Conservation (phyloP, 2,888 invertebrate genomes). For the Aphelenchoides bicaudatus region DNA sequence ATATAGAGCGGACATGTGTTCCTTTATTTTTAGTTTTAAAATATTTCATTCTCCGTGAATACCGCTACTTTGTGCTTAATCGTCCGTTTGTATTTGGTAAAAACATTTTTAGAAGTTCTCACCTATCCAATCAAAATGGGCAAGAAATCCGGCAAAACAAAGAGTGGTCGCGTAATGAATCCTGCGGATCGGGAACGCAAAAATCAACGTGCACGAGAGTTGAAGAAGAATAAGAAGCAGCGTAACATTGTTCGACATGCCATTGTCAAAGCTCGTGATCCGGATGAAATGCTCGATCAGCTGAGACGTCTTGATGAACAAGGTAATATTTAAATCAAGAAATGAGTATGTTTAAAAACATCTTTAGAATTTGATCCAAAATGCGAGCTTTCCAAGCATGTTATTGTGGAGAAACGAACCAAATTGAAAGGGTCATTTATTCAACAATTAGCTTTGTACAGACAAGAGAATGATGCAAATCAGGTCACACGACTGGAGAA, state of each 20-base stretch:
- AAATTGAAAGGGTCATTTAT: constrained; percentile 38
- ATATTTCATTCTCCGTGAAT: no score
- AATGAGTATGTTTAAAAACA: not conserved
- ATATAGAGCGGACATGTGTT: no score
- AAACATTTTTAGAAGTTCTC: no score
- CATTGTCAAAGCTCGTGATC: constrained; percentile 95
- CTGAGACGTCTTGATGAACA: constrained; percentile 97
- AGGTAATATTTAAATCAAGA: constrained; percentile 68
- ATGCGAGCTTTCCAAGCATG: constrained; percentile 32
- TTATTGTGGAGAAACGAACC: constrained; percentile 38
- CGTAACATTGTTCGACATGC: constrained; percentile 91
- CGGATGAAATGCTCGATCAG: constrained; percentile 85
- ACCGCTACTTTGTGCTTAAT: no score
- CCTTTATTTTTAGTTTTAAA: no score
- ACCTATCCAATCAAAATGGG: constrained; percentile 22
- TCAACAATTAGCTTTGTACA: constrained; percentile 36
- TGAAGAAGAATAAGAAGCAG: constrained; percentile 97
- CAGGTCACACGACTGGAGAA: constrained; percentile 34
- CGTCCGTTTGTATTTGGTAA: no score
- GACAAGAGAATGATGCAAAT: constrained; percentile 31
- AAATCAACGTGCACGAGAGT: constrained; percentile 68
- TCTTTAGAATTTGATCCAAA: constrained; percentile 37
- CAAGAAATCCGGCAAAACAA: constrained; percentile 71
- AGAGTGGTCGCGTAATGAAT: constrained; percentile 99
- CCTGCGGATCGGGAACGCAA: constrained; percentile 97